phyloP scores from a whole-genome alignment of 30 jellyfish, hydroid and myxozoan species.

The Sanderia malayensis region DNA sequence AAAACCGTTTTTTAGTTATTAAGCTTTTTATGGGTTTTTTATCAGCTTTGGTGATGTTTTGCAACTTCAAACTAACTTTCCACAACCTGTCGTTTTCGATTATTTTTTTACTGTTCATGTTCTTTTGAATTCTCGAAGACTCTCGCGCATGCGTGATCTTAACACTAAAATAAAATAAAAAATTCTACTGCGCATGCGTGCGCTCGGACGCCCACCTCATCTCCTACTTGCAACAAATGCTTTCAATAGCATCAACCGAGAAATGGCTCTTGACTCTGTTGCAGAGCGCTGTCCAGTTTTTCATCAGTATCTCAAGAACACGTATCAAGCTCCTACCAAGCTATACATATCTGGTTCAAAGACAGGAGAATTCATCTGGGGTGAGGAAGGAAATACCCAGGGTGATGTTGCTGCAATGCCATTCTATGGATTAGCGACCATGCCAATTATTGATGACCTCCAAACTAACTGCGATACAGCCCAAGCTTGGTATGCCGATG shows the following conservation, averaged over 20 bases:
- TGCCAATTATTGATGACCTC: conserved; percentile 2
- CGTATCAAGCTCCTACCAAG: conserved; percentile 3
- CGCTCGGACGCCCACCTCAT: too few relatives aligned
- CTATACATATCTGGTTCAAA: background rate
- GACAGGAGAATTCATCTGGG: conserved; percentile 3
- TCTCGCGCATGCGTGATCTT: too few relatives aligned
- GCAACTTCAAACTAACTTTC: too few relatives aligned
- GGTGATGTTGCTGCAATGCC: background rate
- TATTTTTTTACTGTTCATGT: too few relatives aligned
- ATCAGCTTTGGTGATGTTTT: too few relatives aligned
- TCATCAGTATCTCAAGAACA: background rate
- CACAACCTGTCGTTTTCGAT: too few relatives aligned
- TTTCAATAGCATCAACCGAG: conserved; percentile 3
- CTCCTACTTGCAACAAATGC: too few relatives aligned
- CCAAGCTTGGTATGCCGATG: conserved; percentile 6
- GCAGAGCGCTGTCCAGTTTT: background rate
- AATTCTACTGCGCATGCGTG: too few relatives aligned
- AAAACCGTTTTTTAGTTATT: too few relatives aligned
- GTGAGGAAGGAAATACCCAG: conserved; percentile 1
- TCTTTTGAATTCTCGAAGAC: too few relatives aligned
- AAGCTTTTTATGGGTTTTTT: too few relatives aligned
- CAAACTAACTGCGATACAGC: background rate
- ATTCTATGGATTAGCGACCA: background rate
- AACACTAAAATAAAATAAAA: too few relatives aligned
- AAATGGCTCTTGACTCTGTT: background rate